Base-by-base conservation (phyloP, 2,797 vertebrate species). In the Leuciscus waleckii region DNA sequence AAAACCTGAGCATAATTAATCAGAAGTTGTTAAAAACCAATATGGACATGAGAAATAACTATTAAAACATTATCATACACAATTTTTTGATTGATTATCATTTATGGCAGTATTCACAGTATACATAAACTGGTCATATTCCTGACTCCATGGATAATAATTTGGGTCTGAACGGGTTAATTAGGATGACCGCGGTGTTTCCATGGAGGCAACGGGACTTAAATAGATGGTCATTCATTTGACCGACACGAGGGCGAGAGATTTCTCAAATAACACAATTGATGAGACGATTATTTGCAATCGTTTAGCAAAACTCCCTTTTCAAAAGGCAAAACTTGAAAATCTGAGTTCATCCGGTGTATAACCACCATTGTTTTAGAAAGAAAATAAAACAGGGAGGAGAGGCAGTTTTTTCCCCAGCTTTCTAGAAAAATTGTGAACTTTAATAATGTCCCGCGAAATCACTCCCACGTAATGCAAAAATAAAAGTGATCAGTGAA, bases 261-360 rank as follows among this genome's bases (percentile, higher is more conserved):
- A 69, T 65, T 14, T 74, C 29, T 46, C 51, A 29, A 71, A 56
- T 84, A 84, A 84, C 0, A 56, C 2, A 78, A 83, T 46, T 89
- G 78, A 91, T 81, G 85, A 82, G 90, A 89, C 82, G 75, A 80
- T 83, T 88, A 79, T 90, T 90, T 71, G 7, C 87, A 87, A 86
- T 86, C 73, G 83, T 82, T 76, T 8, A 39, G 54, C 37, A 56
- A 78, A 83, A 56, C 70, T 82, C 76, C 81, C 46, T 84, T 89
- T 83, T 79, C n/a, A 73, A 75, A 61, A 65, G 49, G 29, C 35
- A 61, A 35, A 67, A 69, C 75, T 61, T 61, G 16, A 70, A 35
- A 46, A 19, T n/a, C 46, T 11, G 2, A 49, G 29, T 75, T 75
- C 7, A 35, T 61, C 17, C 54, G 16, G 26, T 49, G 14, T 35